Conservation (phyloP, 2,888 invertebrate species). For the Alsophila aescularia region DNA sequence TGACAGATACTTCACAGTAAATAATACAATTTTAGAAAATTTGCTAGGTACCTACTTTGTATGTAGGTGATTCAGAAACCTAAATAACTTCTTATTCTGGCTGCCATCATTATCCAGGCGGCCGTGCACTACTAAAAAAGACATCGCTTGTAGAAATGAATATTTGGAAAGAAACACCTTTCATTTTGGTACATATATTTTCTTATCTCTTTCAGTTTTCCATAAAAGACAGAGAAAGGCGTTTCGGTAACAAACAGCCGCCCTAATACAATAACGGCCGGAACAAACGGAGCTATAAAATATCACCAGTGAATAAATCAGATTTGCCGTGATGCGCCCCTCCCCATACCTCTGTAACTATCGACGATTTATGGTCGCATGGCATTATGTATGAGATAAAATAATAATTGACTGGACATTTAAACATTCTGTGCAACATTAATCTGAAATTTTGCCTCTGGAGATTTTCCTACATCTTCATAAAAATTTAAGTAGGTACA, state of each 20-base stretch:
- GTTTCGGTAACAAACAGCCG: conserved; percentile 77
- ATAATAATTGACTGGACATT: conserved; percentile 71
- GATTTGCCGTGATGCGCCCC: conserved; percentile 73
- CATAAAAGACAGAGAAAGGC: conserved; percentile 18
- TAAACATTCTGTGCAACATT: conserved; percentile 34
- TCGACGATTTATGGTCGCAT: conserved; percentile 75
- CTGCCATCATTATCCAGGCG: no score
- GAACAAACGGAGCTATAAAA: conserved; percentile 88
- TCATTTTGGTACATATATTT: conserved; percentile 8
- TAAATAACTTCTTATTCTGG: no score
- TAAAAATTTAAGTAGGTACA: no score
- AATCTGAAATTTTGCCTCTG: neutral
- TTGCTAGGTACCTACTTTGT: no score
- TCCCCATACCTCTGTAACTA: conserved; percentile 65
- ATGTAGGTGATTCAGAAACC: no score
- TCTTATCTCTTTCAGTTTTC: conserved; percentile 27
- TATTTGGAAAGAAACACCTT: conserved; percentile 9
- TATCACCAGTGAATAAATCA: conserved; percentile 87
- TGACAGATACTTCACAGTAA: no score
- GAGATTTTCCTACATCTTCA: no score
- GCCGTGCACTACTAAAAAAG: neutral
- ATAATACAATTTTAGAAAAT: no score
- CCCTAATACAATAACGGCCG: conserved; percentile 88
- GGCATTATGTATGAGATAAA: conserved; percentile 75
- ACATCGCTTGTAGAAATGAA: neutral